phyloP scores from a whole-genome alignment of 1,140 invertebrate species.

The Eriosoma lanigerum region DNA sequence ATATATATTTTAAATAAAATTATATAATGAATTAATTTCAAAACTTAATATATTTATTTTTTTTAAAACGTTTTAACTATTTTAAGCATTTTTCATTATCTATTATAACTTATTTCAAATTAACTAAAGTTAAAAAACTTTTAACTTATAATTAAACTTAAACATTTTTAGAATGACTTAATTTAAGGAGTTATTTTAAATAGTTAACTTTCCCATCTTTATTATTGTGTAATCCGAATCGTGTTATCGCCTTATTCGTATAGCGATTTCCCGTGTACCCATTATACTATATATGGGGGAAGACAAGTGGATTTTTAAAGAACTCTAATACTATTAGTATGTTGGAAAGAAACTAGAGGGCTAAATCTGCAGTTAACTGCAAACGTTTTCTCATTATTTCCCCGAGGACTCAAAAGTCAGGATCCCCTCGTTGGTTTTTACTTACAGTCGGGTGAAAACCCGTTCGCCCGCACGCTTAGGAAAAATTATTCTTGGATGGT shows the following conservation, averaged over 20 bases:
- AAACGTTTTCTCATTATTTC: conserved; percentile 37
- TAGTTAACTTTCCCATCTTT: too few relatives aligned
- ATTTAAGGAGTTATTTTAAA: too few relatives aligned
- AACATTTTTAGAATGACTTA: too few relatives aligned
- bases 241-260: neutral
- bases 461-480: neutral
- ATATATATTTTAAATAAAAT: too few relatives aligned
- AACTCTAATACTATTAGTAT: conserved; percentile 7
- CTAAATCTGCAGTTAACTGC: conserved; percentile 33
- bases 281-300: neutral
- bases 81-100: too few relatives aligned
- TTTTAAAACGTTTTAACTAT: too few relatives aligned
- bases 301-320: neutral
- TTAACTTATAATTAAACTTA: too few relatives aligned
- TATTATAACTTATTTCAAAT: too few relatives aligned
- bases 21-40: too few relatives aligned
- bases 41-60: too few relatives aligned
- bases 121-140: too few relatives aligned
- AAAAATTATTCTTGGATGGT: neutral
- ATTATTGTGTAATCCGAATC: too few relatives aligned
- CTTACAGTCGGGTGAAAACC: neutral
- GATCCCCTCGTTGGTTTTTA: conserved; percentile 3
- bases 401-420: neutral
- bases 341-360: neutral
- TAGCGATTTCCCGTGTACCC: neutral